Evolutionary conservation across 2,113 vertebrate genomes (phyloP).

Genomic region (Heliornis fulica): DNA sequence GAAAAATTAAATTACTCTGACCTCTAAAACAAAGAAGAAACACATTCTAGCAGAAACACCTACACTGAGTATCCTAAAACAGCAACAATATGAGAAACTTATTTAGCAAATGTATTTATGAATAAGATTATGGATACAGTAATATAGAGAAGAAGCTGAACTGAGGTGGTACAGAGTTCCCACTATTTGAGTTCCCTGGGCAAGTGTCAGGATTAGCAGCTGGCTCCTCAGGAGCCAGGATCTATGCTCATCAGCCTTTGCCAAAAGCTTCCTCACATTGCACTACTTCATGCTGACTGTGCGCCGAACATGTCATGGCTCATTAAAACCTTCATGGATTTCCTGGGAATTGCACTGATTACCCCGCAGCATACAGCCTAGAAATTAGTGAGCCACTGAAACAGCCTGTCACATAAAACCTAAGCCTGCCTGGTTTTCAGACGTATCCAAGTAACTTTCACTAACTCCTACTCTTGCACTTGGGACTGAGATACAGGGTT

Average conservation of each 20-base stretch:
- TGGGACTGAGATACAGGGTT: background rate
- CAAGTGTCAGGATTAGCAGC: conserved; percentile 4
- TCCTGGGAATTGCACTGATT: conserved; percentile 60
- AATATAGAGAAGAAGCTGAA: background rate
- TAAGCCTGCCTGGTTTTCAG: background rate
- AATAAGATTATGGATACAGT: background rate
- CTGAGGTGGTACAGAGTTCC: background rate
- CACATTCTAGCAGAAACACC: background rate
- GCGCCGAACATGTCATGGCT: background rate
- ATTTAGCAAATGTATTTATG: background rate
- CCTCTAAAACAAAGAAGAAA: background rate
- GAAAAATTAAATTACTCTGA: background rate
- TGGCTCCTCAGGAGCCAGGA: background rate
- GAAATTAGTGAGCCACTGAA: conserved; percentile 32
- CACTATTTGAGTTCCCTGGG: background rate
- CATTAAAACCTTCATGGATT: conserved; percentile 50
- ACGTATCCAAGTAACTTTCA: background rate
- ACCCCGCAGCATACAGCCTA: conserved; percentile 3
- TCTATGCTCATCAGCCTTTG: background rate
- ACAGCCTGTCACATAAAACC: background rate
- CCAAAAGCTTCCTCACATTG: conserved; percentile 11
- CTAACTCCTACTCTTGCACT: background rate
- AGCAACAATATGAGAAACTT: background rate
- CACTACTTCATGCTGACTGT: conserved; percentile 2
- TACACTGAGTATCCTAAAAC: background rate